Conservation (phyloP, 2,888 invertebrate species). For the Pinctada fucata region DNA sequence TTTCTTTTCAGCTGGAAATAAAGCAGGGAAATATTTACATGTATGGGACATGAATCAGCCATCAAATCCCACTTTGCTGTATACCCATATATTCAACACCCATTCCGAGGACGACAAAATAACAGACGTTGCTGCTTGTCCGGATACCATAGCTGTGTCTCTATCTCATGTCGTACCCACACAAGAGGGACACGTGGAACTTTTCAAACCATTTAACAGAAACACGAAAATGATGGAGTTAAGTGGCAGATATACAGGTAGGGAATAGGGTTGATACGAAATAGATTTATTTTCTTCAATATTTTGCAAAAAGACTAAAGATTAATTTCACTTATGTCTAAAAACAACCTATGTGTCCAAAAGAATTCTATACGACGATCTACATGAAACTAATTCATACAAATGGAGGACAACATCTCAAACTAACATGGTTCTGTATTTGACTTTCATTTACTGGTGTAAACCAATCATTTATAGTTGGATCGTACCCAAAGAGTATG, state of each 20-base stretch:
- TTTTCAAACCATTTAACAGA: conserved; percentile 25
- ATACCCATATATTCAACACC: conserved; percentile 19
- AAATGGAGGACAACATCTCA: no score
- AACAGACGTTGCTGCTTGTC: conserved; percentile 22
- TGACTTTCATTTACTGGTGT: neutral
- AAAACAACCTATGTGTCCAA: no score
- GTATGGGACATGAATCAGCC: conserved; percentile 22
- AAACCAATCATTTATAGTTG: neutral
- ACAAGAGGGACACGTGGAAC: conserved; percentile 30
- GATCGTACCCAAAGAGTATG: conserved; percentile 22
- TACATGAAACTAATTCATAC: no score
- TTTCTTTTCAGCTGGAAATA: neutral
- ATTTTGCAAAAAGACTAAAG: no score
- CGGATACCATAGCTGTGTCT: conserved; percentile 26
- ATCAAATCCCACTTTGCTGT: conserved; percentile 14
- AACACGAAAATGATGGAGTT: neutral
- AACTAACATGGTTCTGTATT: no score
- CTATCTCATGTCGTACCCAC: neutral
- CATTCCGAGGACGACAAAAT: conserved; percentile 4
- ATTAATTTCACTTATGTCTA: no score
- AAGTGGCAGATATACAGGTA: conserved; percentile 26
- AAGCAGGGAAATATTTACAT: conserved; percentile 2
- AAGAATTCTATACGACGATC: no score
- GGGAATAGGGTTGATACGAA: no score
- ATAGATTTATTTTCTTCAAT: no score